Evolutionary conservation across 2,888 invertebrate genomes (phyloP).

Genomic region (Nemapogon koenigi): DNA sequence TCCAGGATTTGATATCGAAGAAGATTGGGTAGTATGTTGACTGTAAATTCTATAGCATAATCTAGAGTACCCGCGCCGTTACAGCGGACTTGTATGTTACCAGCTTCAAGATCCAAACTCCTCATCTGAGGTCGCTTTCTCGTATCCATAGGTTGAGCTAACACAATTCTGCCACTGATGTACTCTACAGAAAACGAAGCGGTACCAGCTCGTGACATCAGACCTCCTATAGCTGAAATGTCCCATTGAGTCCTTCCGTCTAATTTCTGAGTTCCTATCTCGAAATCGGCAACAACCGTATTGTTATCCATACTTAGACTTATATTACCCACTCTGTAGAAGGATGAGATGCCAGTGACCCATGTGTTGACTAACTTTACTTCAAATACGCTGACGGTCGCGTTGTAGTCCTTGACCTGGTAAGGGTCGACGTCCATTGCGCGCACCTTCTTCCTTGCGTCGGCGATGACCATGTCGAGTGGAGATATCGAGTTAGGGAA

Average conservation of each 20-base stretch:
- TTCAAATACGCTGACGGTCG: slow-evolving; percentile 73
- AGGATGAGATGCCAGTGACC: slow-evolving; percentile 79
- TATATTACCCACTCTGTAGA: slow-evolving; percentile 83
- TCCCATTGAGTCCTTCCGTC: slow-evolving; percentile 83
- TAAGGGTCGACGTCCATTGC: slow-evolving; percentile 77
- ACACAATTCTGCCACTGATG: slow-evolving; percentile 70
- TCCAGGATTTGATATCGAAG: slow-evolving; percentile 88
- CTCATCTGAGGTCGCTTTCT: slow-evolving; percentile 74
- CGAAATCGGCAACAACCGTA: slow-evolving; percentile 69
- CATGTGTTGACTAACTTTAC: slow-evolving; percentile 77
- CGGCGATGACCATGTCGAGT: slow-evolving; percentile 81
- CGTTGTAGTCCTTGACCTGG: slow-evolving; percentile 74
- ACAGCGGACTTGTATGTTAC: slow-evolving; percentile 83
- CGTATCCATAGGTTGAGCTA: slow-evolving; percentile 81
- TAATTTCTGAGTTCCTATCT: slow-evolving; percentile 81
- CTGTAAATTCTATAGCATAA: slow-evolving; percentile 78
- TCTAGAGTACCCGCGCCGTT: slow-evolving; percentile 89
- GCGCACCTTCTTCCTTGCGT: slow-evolving; percentile 73
- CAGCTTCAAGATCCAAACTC: slow-evolving; percentile 79
- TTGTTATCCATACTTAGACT: slow-evolving; percentile 75
- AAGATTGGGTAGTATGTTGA: slow-evolving; percentile 85
- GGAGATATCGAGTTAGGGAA: slow-evolving; percentile 88
- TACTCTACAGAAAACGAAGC: slow-evolving; percentile 82
- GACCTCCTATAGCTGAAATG: slow-evolving; percentile 69
- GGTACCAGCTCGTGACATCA: slow-evolving; percentile 74